Conservation (phyloP, 2,113 vertebrate species). For the Chaetops frenatus region DNA sequence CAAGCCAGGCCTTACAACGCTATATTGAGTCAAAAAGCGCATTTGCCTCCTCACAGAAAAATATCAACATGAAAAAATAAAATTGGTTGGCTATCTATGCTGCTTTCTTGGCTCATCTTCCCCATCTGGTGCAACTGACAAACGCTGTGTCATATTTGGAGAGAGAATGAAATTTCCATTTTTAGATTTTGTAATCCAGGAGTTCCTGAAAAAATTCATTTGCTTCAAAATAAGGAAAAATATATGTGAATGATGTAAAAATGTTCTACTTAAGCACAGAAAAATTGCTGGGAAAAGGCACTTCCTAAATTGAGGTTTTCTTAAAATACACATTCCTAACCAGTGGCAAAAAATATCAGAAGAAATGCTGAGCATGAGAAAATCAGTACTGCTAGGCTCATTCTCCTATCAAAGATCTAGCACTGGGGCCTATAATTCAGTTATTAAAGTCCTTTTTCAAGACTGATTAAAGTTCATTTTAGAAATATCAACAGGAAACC, state of each 20-base stretch:
- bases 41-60: not conserved
- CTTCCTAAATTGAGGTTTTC: not conserved
- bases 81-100: not conserved
- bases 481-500: not conserved
- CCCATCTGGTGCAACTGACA: not conserved
- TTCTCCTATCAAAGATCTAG: not conserved
- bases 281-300: not conserved
- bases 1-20: not conserved
- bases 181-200: not conserved
- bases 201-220: not conserved
- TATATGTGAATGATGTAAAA: not conserved
- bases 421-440: not conserved
- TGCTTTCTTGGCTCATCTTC: not conserved
- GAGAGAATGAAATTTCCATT: not conserved
- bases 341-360: not conserved
- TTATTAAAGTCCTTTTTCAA: not conserved
- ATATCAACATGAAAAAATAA: not conserved
- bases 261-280: not conserved
- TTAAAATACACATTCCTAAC: not conserved
- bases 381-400: not conserved
- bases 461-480: slow-evolving; percentile 3
- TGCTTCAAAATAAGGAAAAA: not conserved
- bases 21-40: not conserved
- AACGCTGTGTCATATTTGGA: not conserved
- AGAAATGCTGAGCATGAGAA: not conserved